Percentiles rank a stretch among this genome's conserved stretches.
Evolutionary conservation across 2,113 vertebrate genomes (phyloP).

Genomic region (Nycticorax nycticorax): DNA sequence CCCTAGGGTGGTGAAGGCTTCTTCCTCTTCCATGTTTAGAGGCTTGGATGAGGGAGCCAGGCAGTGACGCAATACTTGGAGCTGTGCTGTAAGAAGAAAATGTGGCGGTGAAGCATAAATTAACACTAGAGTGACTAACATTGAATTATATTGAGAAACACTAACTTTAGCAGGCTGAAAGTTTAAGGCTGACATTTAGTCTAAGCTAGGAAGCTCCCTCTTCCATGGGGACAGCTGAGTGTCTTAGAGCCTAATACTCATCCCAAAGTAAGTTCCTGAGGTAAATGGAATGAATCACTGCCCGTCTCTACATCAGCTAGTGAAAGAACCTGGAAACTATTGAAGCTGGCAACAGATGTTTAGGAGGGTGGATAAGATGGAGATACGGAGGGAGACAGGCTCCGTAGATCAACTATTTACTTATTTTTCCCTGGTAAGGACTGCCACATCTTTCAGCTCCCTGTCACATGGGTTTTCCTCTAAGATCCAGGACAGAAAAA

Average conservation of each 20-base stretch:
- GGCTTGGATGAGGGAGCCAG: background rate
- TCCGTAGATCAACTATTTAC: background rate
- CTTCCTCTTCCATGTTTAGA: background rate
- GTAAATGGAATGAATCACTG: background rate
- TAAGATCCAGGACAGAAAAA: background rate
- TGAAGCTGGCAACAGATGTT: background rate
- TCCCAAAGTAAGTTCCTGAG: background rate
- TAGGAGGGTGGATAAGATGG: background rate
- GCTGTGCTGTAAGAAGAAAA: background rate
- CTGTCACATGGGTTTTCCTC: background rate
- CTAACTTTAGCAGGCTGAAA: background rate
- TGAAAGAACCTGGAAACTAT: background rate
- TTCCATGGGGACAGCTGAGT: background rate
- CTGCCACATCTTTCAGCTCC: background rate
- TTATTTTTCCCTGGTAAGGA: background rate
- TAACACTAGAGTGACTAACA: background rate
- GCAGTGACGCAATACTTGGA: background rate
- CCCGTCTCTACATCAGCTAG: background rate
- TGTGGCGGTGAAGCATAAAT: background rate
- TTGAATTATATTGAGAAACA: background rate
- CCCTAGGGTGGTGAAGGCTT: background rate
- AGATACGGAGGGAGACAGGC: background rate
- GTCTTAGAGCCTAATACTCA: background rate
- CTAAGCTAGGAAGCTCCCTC: background rate
- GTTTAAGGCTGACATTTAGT: background rate